These are phyloP conservation scores for Hemitrygon akajei DNA, from an alignment of 2,797 vertebrate species.

Conservation along the genomic window DNA sequence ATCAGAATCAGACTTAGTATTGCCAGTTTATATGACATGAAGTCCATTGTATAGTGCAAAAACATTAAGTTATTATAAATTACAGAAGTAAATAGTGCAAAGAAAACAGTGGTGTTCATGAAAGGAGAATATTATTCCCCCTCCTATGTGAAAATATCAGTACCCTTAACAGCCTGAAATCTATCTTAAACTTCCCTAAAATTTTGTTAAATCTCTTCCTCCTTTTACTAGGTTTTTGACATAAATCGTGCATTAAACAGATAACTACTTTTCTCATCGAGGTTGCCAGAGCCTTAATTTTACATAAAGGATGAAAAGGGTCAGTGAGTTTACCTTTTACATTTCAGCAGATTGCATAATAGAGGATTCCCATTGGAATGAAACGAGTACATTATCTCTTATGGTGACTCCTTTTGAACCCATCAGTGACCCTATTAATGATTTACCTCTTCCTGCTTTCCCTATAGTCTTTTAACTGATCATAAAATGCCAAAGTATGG, in stretches of 20 bases:
- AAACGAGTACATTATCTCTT: background rate
- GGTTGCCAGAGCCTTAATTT: background rate
- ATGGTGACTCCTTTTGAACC: background rate
- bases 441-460: background rate
- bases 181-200: background rate
- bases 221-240: background rate
- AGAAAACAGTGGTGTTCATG: background rate
- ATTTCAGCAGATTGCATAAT: background rate
- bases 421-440: background rate
- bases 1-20: too few species aligned
- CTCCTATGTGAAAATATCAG: background rate
- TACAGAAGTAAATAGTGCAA: too few species aligned
- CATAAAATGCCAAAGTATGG: background rate
- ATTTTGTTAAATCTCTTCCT: background rate
- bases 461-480: background rate
- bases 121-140: background rate
- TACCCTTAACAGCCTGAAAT: background rate
- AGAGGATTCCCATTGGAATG: background rate
- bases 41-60: too few species aligned
- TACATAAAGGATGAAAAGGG: background rate
- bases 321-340: background rate
- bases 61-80: too few species aligned
- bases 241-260: background rate
- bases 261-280: background rate
- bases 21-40: too few species aligned